Evolutionary conservation across 2,797 vertebrate species (phyloP).

Genomic region (Cirrhinus mrigala): DNA sequence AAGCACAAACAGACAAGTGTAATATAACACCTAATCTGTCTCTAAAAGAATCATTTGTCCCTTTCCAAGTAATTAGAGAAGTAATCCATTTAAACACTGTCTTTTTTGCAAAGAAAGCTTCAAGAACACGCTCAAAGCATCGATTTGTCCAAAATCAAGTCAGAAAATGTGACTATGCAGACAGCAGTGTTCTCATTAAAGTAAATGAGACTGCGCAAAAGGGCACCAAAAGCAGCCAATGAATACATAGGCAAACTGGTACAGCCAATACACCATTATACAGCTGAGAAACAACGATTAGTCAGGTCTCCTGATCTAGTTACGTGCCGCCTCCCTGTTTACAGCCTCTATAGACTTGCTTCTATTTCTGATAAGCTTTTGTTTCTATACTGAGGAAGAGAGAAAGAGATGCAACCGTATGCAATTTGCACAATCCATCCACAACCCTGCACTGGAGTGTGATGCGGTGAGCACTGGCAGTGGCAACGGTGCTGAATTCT

Average conservation of each 20-base stretch:
- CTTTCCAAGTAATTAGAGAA: constrained; percentile 62
- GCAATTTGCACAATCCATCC: constrained; percentile 56
- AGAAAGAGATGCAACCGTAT: constrained; percentile 26
- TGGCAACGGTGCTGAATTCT: constrained; percentile 77
- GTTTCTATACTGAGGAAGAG: constrained; percentile 13
- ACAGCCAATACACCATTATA: constrained; percentile 20
- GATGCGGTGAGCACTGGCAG: constrained; percentile 70
- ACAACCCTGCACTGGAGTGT: constrained; percentile 55
- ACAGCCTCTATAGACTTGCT: constrained; percentile 10
- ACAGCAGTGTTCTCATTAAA: constrained; percentile 63
- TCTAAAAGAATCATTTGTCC: constrained; percentile 22
- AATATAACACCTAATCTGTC: not conserved
- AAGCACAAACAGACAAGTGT: constrained; percentile 7
- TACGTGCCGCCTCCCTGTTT: not conserved
- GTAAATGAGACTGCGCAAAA: constrained; percentile 56
- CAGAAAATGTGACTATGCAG: constrained; percentile 60
- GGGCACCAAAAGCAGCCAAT: constrained; percentile 50
- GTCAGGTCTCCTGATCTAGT: constrained; percentile 30
- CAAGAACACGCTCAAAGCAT: constrained; percentile 54
- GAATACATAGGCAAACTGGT: constrained; percentile 23
- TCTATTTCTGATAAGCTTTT: constrained; percentile 45
- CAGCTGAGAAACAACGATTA: constrained; percentile 22
- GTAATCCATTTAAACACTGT: constrained; percentile 59
- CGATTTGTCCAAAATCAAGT: constrained; percentile 63
- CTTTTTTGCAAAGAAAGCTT: constrained; percentile 60